Evolutionary conservation across 2,797 vertebrate genomes (phyloP), one percentile per base, ranked within the genome.

Genomic region (Bradypus variegatus): DNA sequence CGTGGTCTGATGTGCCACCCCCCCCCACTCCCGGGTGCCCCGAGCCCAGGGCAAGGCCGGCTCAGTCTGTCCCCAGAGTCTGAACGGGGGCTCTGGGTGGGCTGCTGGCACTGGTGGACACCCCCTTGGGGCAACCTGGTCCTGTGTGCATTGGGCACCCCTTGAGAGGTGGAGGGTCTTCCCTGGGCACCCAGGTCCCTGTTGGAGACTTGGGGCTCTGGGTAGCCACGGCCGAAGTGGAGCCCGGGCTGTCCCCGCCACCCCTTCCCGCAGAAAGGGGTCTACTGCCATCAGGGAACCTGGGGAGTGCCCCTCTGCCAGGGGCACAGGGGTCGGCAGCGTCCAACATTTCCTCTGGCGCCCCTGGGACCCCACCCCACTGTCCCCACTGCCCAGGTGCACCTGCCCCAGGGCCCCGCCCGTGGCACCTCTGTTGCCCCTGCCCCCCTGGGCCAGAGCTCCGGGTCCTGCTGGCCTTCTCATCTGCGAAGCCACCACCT

Each of bases 101-200:
- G 41, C 50, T 11, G 50, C 50, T 14, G 27, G 25, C 13, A 29
- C 29, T 29, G 18, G 25, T 8, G 8, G 64, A 19, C 3, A 11
- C 82, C 27, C 25, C 29, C 23, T 38, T 13, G 3, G 36, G 36
- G 48, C 73, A 29, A 21, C 21, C 23, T 1, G 33, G 65, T 10
- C 18, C 2, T 72, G 9, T 12, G 55, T 1, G 5, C 21, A 69
- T 53, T 4, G 8, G 4, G 25, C 0, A 9, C 21, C 2, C 65
- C 33, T 3, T 8, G 53, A 29, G 41, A 31, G 27, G 0, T 6
- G 13, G 3, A 31, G 60, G 21, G 18, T 25, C 45, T 78, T 41
- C 67, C 33, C 0, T 0, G 19, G 55, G 21, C 15, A 1, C 23
- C 12, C 1, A 6, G 38, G n/a, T n/a, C n/a, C n/a, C n/a, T n/a